Percentiles rank a stretch among this genome's conserved stretches.
phyloP scores from a whole-genome alignment of 35 echinoderm and acorn worm genomes.

The Hemicentrotus pulcherrimus region DNA sequence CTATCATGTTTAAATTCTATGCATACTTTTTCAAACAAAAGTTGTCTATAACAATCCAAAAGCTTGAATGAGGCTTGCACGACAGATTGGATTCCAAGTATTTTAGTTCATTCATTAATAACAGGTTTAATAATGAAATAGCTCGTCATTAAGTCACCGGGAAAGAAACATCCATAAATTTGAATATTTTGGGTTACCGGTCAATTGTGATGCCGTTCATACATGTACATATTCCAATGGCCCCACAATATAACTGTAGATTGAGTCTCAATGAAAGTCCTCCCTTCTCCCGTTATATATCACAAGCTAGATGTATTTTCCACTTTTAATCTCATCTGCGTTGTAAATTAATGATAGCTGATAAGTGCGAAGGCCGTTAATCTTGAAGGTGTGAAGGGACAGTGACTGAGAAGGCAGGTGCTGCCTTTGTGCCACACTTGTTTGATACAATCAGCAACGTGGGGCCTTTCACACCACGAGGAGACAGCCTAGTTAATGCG shows the following conservation, averaged over 20 bases:
- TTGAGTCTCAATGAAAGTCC: not conserved
- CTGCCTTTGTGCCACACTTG: not conserved
- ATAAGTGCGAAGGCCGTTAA: not conserved
- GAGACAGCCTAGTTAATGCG: not conserved
- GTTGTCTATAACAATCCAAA: too few species aligned
- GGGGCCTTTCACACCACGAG: not conserved
- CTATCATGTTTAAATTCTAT: too few species aligned
- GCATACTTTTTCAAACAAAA: too few species aligned
- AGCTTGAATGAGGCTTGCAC: too few species aligned
- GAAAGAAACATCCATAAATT: too few species aligned
- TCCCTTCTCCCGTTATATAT: not conserved
- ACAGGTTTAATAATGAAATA: too few species aligned
- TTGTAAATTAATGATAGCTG: not conserved
- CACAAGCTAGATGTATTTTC: not conserved
- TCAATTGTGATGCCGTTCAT: too few species aligned
- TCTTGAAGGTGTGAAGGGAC: not conserved
- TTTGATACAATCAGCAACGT: conserved; percentile 10
- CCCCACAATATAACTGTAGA: not conserved
- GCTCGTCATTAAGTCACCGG: too few species aligned
- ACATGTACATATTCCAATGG: not conserved
- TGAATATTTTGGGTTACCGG: too few species aligned
- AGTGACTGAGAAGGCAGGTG: not conserved
- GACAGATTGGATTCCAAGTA: too few species aligned
- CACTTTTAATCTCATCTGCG: not conserved
- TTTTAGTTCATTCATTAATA: too few species aligned